phyloP scores from a whole-genome alignment of 2,888 invertebrate species.

The Eugnorisma glareosa region DNA sequence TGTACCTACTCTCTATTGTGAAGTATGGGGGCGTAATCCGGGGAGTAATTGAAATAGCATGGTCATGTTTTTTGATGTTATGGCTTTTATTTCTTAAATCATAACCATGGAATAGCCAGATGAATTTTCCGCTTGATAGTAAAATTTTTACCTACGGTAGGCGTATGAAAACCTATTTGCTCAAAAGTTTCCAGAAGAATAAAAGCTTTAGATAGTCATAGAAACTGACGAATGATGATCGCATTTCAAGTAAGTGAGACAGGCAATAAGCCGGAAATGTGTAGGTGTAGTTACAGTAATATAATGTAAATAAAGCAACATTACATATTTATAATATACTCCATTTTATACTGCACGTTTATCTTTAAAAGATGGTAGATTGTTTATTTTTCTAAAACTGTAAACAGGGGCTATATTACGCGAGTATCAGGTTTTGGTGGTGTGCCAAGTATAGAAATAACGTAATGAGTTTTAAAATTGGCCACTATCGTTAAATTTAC shows the following conservation, averaged over 20 bases:
- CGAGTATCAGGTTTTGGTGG: slow-evolving; percentile 58
- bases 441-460: slow-evolving; percentile 58
- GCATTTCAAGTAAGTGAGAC: slow-evolving; percentile 41
- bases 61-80: slow-evolving; percentile 46
- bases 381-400: slow-evolving; percentile 63
- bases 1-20: slow-evolving; percentile 77
- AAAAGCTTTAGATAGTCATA: not conserved
- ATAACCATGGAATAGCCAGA: not conserved
- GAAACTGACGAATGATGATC: slow-evolving; percentile 32
- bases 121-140: not conserved
- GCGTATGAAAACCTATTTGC: slow-evolving; percentile 2
- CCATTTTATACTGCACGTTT: slow-evolving; percentile 42
- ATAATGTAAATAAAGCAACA: slow-evolving; percentile 49
- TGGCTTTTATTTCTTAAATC: slow-evolving; percentile 9
- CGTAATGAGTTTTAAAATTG: slow-evolving; percentile 66
- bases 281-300: slow-evolving; percentile 42
- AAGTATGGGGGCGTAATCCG: slow-evolving; percentile 67
- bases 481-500: slow-evolving; percentile 58
- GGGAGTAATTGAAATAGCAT: slow-evolving; percentile 63
- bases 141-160: not conserved
- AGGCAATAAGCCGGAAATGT: slow-evolving; percentile 26
- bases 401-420: slow-evolving; percentile 54
- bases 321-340: slow-evolving; percentile 47
- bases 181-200: slow-evolving; percentile 14
- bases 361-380: slow-evolving; percentile 47